Conservation (phyloP, 2,113 vertebrate species). For the Clarias magur region DNA sequence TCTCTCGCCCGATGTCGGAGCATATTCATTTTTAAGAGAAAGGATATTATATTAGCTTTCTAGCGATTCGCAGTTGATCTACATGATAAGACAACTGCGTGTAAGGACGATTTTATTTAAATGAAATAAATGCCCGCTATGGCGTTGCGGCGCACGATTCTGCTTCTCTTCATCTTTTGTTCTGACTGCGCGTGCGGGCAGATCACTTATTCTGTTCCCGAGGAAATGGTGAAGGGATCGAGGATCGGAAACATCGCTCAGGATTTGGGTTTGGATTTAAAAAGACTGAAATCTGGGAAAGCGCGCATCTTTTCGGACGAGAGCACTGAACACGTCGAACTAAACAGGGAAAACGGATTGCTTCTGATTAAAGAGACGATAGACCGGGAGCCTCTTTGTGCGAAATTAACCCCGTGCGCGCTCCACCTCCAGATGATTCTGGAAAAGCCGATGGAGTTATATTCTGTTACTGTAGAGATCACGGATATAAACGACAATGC, state of each 20-base stretch:
- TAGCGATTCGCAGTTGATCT: background rate
- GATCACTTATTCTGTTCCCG: conserved; percentile 65
- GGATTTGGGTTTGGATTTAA: conserved; percentile 64
- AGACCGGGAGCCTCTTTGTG: conserved; percentile 60
- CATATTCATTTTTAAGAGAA: too few relatives aligned
- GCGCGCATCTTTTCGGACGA: conserved; percentile 62
- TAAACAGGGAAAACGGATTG: conserved; percentile 60
- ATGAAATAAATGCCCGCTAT: conserved; percentile 22
- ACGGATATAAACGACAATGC: conserved; percentile 66
- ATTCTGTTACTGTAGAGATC: conserved; percentile 59
- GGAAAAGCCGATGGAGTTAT: conserved; percentile 65
- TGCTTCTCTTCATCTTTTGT: conserved; percentile 36
- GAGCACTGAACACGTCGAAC: conserved; percentile 60
- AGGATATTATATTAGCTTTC: background rate
- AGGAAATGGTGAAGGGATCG: conserved; percentile 65
- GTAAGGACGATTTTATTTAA: background rate
- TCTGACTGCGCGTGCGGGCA: conserved; percentile 49
- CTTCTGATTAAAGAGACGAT: conserved; percentile 58
- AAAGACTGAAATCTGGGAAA: conserved; percentile 58
- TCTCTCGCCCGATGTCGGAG: too few relatives aligned
- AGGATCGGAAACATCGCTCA: conserved; percentile 68
- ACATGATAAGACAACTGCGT: background rate
- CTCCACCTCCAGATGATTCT: conserved; percentile 62
- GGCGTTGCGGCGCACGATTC: conserved; percentile 57
- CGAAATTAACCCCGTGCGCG: conserved; percentile 21